Evolutionary conservation across 2,888 invertebrate species (phyloP).

Genomic region (Agrypnus murinus): DNA sequence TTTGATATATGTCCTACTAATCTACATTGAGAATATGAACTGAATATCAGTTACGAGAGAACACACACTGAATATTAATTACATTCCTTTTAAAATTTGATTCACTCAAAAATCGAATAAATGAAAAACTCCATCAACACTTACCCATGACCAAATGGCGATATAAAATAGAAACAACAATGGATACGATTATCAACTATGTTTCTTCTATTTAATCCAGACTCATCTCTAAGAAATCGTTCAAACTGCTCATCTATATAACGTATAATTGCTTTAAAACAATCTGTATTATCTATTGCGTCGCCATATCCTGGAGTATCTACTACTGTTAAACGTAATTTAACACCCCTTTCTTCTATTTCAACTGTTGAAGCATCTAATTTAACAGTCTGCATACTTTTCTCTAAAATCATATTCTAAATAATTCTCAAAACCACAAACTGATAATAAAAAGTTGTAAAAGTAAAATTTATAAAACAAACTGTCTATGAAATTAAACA

Average conservation of each 20-base stretch:
- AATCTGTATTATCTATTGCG: conserved; percentile 94
- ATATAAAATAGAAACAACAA: conserved; percentile 98
- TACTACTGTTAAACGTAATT: conserved; percentile 92
- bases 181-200: conserved; percentile 98
- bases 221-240: conserved; percentile 92
- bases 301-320: conserved; percentile 98
- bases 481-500: background rate
- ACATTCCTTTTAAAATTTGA: too few species aligned
- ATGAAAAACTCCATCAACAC: too few species aligned
- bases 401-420: conserved; percentile 76
- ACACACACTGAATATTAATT: too few species aligned
- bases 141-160: conserved; percentile 97
- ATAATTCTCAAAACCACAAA: conserved; percentile 5
- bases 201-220: conserved; percentile 95
- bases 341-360: conserved; percentile 96
- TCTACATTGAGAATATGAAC: too few species aligned
- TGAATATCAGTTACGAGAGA: too few species aligned
- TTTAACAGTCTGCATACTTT: conserved; percentile 93
- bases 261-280: conserved; percentile 94
- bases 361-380: conserved; percentile 96
- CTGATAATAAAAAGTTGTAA: background rate
- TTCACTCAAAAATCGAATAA: too few species aligned
- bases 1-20: too few species aligned
- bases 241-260: conserved; percentile 99
- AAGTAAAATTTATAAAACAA: background rate